Percentiles rank a stretch among this genome's conserved stretches.
Evolutionary conservation across 92 coral and sea anemone species (phyloP).

Genomic region (Epizoanthus illoricatus): DNA sequence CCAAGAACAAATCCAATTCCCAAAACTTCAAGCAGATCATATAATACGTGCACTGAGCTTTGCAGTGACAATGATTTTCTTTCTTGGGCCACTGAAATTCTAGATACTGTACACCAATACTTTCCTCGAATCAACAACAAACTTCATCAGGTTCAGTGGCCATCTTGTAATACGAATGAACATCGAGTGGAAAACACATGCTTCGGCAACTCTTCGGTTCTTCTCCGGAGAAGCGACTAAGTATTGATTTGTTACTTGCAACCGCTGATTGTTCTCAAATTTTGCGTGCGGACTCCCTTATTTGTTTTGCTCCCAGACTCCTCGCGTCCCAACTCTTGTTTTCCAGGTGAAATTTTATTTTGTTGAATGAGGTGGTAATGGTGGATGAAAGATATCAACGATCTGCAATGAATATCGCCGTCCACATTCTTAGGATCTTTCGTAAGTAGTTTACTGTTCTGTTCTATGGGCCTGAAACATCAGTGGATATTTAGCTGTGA

Average conservation of each 20-base stretch:
- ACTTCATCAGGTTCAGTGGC: not conserved
- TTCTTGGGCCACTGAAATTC: not conserved
- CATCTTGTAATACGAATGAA: not conserved
- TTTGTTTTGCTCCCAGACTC: too few species aligned
- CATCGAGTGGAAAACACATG: not conserved
- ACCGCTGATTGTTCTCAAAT: conserved; percentile 4
- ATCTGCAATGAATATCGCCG: conserved; percentile 9
- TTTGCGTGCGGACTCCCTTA: not conserved
- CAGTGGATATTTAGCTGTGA: too few species aligned
- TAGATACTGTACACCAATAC: not conserved
- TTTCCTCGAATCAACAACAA: not conserved
- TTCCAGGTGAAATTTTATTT: not conserved
- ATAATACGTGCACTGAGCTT: not conserved
- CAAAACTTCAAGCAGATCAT: not conserved
- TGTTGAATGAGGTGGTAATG: not conserved
- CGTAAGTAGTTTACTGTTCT: conserved; percentile 2
- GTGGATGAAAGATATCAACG: not conserved
- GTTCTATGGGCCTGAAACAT: too few species aligned
- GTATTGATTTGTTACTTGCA: conserved; percentile 1
- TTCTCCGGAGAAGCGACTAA: not conserved
- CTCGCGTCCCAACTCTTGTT: not conserved
- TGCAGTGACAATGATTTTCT: not conserved
- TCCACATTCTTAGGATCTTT: conserved; percentile 4
- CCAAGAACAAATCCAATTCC: not conserved
- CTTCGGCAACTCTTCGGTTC: not conserved